A percentile compares a stretch with the other conserved stretches of the same genome.
phyloP scores from a whole-genome alignment of 2,888 invertebrate genomes.

The Cerastis leucographa region DNA sequence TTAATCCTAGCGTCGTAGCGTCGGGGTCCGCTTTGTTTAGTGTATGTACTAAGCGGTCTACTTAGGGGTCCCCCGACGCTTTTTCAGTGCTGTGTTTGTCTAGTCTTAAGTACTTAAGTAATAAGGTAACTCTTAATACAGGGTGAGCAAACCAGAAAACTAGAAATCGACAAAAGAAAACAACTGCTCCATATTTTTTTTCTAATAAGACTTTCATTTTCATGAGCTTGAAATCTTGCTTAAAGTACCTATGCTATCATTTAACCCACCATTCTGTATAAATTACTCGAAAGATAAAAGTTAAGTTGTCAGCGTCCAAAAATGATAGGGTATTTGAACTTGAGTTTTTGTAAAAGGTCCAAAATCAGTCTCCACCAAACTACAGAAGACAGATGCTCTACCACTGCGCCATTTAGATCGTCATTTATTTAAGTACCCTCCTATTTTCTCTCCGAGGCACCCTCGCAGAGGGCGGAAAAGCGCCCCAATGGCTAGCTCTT shows the following conservation, averaged over 20 bases:
- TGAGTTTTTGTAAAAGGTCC: not conserved
- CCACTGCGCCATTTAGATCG: slow-evolving; percentile 42
- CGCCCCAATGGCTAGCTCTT: slow-evolving; percentile 32
- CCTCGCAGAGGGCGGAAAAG: slow-evolving; percentile 23
- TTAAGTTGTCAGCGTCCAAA: not conserved
- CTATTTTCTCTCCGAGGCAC: slow-evolving; percentile 32
- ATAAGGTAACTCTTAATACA: not conserved
- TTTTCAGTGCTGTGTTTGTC: not conserved
- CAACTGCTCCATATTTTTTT: not conserved
- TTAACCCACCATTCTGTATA: not conserved
- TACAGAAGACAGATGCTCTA: slow-evolving; percentile 28
- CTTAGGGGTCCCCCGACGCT: no score
- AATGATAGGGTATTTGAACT: not conserved
- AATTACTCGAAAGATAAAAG: not conserved
- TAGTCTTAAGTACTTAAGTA: not conserved
- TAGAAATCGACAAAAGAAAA: not conserved
- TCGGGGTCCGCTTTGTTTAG: no score
- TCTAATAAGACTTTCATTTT: not conserved
- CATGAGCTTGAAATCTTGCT: not conserved
- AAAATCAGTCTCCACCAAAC: slow-evolving; percentile 16
- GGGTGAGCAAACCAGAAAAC: not conserved
- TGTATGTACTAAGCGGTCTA: no score
- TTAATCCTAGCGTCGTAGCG: no score
- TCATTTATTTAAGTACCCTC: slow-evolving; percentile 53
- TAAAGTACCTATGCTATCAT: not conserved